Evolutionary conservation across 2,797 vertebrate species (phyloP).

Genomic region (Sebastes nivosus): DNA sequence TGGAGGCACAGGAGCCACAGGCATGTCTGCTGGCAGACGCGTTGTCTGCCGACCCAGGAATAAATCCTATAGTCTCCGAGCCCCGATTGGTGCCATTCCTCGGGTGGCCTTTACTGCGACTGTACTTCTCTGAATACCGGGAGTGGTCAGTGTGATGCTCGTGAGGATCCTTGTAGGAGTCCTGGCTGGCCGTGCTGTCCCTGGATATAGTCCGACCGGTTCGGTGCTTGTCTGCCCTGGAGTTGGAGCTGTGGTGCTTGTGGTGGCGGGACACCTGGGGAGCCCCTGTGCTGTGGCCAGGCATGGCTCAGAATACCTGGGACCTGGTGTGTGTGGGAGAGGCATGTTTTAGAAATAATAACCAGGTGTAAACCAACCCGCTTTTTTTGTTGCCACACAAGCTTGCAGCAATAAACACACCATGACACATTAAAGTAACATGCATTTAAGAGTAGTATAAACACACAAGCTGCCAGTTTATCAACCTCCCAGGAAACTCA

Average conservation of each 20-base stretch:
- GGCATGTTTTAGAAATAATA: slow-evolving; percentile 13
- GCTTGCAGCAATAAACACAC: slow-evolving; percentile 1
- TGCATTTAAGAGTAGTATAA: not conserved
- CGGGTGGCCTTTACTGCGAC: slow-evolving; percentile 71
- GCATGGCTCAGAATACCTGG: slow-evolving; percentile 87
- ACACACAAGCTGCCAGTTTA: not conserved
- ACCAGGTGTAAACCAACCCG: not conserved
- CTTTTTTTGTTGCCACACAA: not conserved
- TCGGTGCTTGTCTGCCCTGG: slow-evolving; percentile 70
- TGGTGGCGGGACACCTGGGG: slow-evolving; percentile 74
- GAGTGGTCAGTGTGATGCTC: slow-evolving; percentile 55
- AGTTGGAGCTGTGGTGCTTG: slow-evolving; percentile 58
- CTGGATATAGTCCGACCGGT: slow-evolving; percentile 61
- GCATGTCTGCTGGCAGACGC: slow-evolving; percentile 62
- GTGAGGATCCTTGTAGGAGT: slow-evolving; percentile 75
- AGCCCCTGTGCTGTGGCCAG: slow-evolving; percentile 85
- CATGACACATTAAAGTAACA: not conserved
- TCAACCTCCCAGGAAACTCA: not conserved
- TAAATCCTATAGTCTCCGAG: slow-evolving; percentile 90
- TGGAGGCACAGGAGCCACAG: slow-evolving; percentile 87
- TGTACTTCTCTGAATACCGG: slow-evolving; percentile 52
- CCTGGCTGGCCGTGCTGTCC: slow-evolving; percentile 76
- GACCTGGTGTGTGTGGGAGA: slow-evolving; percentile 75
- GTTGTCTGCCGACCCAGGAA: slow-evolving; percentile 88
- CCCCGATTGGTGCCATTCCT: slow-evolving; percentile 80